These are phyloP conservation scores for Sarotherodon lohbergeri DNA, from an alignment of 2,113 vertebrate genomes.

Conservation along the genomic window DNA sequence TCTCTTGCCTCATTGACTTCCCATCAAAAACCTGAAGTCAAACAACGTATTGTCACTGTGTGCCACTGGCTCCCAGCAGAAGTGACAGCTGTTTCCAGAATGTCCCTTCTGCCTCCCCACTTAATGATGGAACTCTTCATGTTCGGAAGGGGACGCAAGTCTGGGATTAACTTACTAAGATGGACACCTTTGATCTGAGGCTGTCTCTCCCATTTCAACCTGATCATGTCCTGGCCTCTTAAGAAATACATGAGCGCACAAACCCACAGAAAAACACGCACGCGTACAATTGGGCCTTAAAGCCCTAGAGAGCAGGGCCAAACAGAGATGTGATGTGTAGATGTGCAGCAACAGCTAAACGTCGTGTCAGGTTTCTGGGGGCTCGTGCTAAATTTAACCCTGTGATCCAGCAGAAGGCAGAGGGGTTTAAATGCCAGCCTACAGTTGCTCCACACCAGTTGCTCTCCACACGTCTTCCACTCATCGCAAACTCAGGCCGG, in stretches of 20 bases:
- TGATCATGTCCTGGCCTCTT: constrained; percentile 57
- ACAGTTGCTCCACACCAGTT: constrained; percentile 81
- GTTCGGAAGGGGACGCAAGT: constrained; percentile 34
- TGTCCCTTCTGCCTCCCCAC: not conserved
- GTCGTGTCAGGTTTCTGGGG: constrained; percentile 90
- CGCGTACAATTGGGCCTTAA: constrained; percentile 47
- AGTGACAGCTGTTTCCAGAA: constrained; percentile 61
- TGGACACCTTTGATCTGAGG: constrained; percentile 52
- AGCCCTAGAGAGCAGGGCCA: constrained; percentile 76
- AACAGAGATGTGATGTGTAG: constrained; percentile 92
- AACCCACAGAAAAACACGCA: not conserved
- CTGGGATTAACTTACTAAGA: constrained; percentile 66
- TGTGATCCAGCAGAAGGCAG: constrained; percentile 93
- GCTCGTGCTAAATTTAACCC: constrained; percentile 98
- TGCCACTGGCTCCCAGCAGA: constrained; percentile 30
- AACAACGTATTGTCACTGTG: constrained; percentile 29
- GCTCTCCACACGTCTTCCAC: constrained; percentile 75
- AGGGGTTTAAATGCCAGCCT: constrained; percentile 99
- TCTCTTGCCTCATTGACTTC: constrained; percentile 6
- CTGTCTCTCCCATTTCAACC: constrained; percentile 59
- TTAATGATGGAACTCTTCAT: constrained; percentile 13
- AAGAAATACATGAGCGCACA: constrained; percentile 4
- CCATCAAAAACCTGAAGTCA: not conserved
- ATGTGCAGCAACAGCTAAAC: constrained; percentile 99
- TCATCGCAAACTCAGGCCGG: constrained; percentile 66